Percentiles rank a stretch among this genome's conserved stretches.
phyloP scores from a whole-genome alignment of 2,113 vertebrate species.

The Ceratotherium simum region DNA sequence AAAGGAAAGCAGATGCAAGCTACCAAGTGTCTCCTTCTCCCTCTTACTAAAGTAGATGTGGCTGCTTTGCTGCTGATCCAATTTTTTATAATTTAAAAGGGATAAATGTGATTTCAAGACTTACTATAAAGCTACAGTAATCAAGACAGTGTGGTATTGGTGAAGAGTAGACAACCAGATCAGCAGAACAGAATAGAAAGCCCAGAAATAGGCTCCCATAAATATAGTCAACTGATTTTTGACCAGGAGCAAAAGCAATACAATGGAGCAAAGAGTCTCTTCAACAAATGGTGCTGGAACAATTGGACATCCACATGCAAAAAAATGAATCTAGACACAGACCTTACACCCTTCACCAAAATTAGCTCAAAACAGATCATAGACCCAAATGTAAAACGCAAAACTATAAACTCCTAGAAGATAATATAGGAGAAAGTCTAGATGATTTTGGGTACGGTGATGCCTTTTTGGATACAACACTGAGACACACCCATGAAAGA shows the following conservation, averaged over 20 bases:
- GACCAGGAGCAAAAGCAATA: background rate
- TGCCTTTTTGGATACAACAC: background rate
- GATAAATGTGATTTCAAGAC: background rate
- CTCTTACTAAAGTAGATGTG: background rate
- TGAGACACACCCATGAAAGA: background rate
- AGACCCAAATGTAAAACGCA: background rate
- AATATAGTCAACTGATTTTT: background rate
- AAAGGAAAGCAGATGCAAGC: background rate
- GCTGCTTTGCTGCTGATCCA: background rate
- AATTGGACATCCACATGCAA: background rate
- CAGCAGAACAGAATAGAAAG: background rate
- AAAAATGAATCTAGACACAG: background rate
- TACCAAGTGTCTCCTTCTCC: background rate
- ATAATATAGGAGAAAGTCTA: background rate
- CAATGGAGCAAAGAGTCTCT: background rate
- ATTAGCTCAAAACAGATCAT: background rate
- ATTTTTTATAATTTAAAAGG: background rate
- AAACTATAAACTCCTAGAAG: conserved; percentile 1
- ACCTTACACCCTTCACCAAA: background rate
- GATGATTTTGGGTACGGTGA: background rate
- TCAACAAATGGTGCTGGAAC: background rate
- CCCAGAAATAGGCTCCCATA: background rate
- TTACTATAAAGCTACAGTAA: background rate
- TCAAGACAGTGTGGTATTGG: background rate
- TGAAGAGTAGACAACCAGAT: background rate